Conservation (phyloP, 2,888 invertebrate species). For the Eilema sororculum region DNA sequence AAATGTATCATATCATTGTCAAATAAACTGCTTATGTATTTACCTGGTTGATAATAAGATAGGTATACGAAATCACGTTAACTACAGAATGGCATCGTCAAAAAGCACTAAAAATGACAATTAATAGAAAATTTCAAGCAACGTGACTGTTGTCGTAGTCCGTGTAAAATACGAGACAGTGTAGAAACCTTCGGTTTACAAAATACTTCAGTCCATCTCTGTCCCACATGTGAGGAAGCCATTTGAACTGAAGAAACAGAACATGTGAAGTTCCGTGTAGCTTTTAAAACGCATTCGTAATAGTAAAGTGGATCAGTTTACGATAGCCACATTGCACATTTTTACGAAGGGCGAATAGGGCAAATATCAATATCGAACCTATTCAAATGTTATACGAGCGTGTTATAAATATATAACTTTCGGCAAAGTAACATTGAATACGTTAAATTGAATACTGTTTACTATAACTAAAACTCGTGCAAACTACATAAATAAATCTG, state of each 20-base stretch:
- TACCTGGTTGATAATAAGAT: constrained; percentile 51
- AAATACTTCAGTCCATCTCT: constrained; percentile 60
- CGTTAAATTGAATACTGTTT: constrained; percentile 56
- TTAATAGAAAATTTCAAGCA: constrained; percentile 80
- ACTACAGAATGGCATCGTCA: constrained; percentile 66
- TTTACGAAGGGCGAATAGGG: constrained; percentile 65
- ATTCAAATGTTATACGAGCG: constrained; percentile 51
- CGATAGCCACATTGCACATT: constrained; percentile 62
- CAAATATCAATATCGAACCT: constrained; percentile 51
- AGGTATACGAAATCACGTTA: constrained; percentile 65
- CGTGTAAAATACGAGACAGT: constrained; percentile 71
- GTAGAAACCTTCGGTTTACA: constrained; percentile 49
- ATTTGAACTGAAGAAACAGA: constrained; percentile 57
- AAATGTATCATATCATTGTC: constrained; percentile 62
- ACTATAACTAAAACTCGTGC: constrained; percentile 50
- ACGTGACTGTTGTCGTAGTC: constrained; percentile 72
- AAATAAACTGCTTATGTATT: constrained; percentile 53
- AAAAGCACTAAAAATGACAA: constrained; percentile 75
- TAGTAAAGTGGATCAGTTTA: constrained; percentile 74
- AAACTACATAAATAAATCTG: constrained; percentile 58
- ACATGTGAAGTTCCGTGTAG: constrained; percentile 56
- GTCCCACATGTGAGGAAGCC: constrained; percentile 53
- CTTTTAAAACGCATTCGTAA: constrained; percentile 68
- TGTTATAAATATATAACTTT: constrained; percentile 41
- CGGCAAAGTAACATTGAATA: constrained; percentile 36